Evolutionary conservation across 1,140 invertebrate species (phyloP), one percentile per base, ranked within the genome.

Genomic region (Globodera ellingtonae): DNA sequence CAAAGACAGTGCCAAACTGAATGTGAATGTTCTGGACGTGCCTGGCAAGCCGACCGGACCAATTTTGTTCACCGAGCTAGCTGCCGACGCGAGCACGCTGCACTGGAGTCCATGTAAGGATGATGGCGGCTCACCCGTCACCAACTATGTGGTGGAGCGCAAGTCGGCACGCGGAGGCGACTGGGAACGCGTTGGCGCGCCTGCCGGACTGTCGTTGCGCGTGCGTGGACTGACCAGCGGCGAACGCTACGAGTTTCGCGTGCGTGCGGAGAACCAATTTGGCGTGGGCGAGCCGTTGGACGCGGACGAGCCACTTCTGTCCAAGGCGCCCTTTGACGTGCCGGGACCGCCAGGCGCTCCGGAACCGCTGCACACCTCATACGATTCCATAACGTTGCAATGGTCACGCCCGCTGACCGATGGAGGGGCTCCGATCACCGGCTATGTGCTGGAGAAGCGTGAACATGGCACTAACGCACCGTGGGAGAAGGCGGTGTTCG

Each of bases 111-210:
- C 96, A 85, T 97, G 97, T 1, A 95, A 94, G 86, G 95, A 96
- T 89, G 95, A 97, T 89, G 89, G 90, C 62, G 88, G 88, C 56
- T 93, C 94, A 52, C 94, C 95, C 47, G 93, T 99, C 76, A 96
- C 95, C 6, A 98, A 98, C 88, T 99, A 99, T 89, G 93, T 98
- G 67, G 93, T 99, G 73, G 97, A 99, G 90, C 97, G 95, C 91
- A 89, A 89, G 71, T 67, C 86, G 86, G 84, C 93, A 93, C 82
- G 96, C 97, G 92, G 93, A 13, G 91, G 92, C 6, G 93, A 93
- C 46, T 98, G 96, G 95, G 92, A 93, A 3, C 95, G 95, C 90
- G 92, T 93, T 67, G 95, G 94, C 89, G 94, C 95, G 79, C 98
- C 96, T 88, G 93, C 96, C 47, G 93, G 94, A 75, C 93, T 95